These are phyloP conservation scores for Drosophila leonis DNA, from an alignment of 2,888 invertebrate genomes.

Conservation along the genomic window DNA sequence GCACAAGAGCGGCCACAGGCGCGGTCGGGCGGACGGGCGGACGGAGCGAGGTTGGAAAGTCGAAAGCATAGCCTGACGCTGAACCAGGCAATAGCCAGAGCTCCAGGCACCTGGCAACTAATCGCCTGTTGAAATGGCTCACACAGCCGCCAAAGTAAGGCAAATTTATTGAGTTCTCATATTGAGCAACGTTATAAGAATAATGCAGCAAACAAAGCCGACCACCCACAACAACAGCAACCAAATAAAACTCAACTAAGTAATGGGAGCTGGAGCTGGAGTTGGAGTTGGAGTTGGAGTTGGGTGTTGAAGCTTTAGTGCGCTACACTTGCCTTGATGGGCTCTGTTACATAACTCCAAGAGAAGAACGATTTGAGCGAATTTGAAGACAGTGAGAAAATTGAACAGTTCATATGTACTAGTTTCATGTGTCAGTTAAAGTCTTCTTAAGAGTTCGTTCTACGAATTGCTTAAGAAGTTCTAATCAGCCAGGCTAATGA, in stretches of 20 bases:
- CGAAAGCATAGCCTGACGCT: conserved; percentile 20
- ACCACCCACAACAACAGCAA: conserved; percentile 17
- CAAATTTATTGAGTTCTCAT: conserved; percentile 79
- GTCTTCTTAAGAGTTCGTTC: neutral
- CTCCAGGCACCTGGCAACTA: conserved; percentile 65
- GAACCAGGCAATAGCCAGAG: neutral
- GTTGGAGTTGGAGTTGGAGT: neutral
- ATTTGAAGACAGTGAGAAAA: neutral
- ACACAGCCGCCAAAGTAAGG: conserved; percentile 58
- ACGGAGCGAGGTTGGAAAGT: conserved; percentile 5
- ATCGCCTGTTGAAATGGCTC: conserved; percentile 76
- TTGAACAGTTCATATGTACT: conserved; percentile 6
- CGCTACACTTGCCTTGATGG: conserved; percentile 5
- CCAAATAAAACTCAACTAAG: conserved; percentile 13
- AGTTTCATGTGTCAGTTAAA: neutral
- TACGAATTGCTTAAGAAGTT: neutral
- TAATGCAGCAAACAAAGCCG: conserved; percentile 61
- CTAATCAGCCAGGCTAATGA: neutral
- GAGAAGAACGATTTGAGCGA: neutral
- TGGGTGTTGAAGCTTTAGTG: conserved; percentile 1
- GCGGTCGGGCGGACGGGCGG: neutral
- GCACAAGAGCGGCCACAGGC: conserved; percentile 49
- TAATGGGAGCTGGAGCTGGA: neutral
- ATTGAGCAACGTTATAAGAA: conserved; percentile 77
- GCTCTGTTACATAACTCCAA: neutral